A percentile compares a stretch with the other conserved stretches of the same genome.
Evolutionary conservation across 2,797 vertebrate species (phyloP).

Genomic region (Furcifer pardalis): DNA sequence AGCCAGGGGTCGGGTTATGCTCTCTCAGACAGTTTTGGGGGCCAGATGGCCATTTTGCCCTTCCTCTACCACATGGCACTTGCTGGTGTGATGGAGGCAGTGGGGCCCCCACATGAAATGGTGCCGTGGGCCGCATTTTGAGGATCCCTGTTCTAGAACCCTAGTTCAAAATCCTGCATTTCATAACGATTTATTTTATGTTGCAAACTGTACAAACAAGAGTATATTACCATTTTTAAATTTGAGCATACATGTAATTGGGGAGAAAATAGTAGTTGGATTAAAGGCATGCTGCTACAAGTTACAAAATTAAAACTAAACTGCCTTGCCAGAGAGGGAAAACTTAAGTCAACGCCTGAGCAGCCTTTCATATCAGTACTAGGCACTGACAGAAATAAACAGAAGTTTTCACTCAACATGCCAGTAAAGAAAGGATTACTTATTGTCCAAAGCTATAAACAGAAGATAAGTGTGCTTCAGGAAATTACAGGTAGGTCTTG

Average conservation of each 20-base stretch:
- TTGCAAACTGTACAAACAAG: background rate
- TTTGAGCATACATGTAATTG: background rate
- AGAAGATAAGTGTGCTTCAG: slow-evolving; percentile 36
- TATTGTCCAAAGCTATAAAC: slow-evolving; percentile 29
- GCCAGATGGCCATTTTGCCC: no score
- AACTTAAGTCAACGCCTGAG: background rate
- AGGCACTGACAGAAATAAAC: background rate
- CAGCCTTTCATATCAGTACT: background rate
- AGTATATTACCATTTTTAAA: background rate
- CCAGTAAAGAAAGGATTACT: slow-evolving; percentile 2
- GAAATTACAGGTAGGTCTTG: slow-evolving; percentile 24
- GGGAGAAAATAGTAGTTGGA: background rate
- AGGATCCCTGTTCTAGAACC: no score
- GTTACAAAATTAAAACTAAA: background rate
- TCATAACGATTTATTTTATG: background rate
- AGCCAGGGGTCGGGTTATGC: no score
- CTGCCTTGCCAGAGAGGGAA: background rate
- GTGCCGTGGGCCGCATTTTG: no score
- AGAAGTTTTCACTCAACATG: background rate
- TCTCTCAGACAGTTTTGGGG: no score
- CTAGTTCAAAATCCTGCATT: background rate
- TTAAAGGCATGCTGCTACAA: background rate
- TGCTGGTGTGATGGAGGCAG: no score
- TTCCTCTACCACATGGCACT: no score
- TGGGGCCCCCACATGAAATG: no score